Evolutionary conservation across 1,140 invertebrate genomes (phyloP).

Genomic region (Aphelenchoides fujianensis): DNA sequence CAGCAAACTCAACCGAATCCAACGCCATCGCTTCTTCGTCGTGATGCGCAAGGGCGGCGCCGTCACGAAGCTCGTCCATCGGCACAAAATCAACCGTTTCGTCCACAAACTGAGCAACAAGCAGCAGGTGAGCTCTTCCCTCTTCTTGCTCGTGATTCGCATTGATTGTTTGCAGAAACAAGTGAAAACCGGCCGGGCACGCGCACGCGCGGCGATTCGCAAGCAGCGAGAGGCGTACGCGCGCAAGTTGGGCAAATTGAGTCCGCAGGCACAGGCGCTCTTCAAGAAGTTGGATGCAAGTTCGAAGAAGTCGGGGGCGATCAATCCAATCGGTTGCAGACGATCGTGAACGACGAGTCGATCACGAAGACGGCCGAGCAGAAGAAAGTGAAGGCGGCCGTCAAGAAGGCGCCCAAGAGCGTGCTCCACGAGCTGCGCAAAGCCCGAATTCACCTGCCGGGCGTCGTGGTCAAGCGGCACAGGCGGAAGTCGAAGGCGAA

Average conservation of each 20-base stretch:
- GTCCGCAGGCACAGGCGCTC: not conserved
- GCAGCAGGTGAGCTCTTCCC: not conserved
- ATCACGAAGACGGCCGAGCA: not conserved
- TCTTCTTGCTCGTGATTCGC: not conserved
- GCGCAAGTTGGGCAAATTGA: not conserved
- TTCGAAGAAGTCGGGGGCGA: too few species aligned
- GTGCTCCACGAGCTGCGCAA: not conserved
- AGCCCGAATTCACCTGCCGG: not conserved
- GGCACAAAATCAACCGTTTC: not conserved
- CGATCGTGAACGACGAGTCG: not conserved
- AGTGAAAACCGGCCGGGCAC: not conserved
- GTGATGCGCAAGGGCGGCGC: not conserved
- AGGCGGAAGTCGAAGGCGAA: not conserved
- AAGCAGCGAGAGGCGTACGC: not conserved
- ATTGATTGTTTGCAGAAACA: not conserved
- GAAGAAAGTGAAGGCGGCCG: not conserved
- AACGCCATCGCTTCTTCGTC: not conserved
- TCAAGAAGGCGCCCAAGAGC: conserved; percentile 1
- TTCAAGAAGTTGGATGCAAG: not conserved
- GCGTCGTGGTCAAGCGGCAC: not conserved
- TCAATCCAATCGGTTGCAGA: too few species aligned
- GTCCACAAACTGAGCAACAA: not conserved
- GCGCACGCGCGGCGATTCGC: not conserved
- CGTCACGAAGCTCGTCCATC: not conserved
- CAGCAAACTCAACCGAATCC: not conserved